phyloP scores from a whole-genome alignment of 1,140 invertebrate species.

The Trichonephila clavata region DNA sequence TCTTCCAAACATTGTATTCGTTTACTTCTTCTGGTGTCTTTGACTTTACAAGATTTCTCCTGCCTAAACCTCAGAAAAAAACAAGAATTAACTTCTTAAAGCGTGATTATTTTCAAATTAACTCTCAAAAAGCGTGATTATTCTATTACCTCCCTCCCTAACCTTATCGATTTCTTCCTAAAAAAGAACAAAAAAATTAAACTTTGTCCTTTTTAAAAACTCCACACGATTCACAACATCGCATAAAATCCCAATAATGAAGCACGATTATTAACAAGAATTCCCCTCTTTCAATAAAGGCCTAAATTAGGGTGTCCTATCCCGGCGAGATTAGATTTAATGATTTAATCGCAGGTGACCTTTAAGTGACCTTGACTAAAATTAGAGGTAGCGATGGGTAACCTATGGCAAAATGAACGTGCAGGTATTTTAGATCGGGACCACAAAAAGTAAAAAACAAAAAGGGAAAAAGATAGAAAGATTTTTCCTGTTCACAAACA shows the following conservation, averaged over 20 bases:
- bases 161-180: neutral
- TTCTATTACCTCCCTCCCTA: neutral
- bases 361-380: neutral
- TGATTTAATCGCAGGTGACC: slow-evolving; percentile 55
- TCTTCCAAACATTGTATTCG: too few species aligned
- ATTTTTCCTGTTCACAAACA: slow-evolving; percentile 36
- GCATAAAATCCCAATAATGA: neutral
- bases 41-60: neutral
- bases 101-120: slow-evolving; percentile 31
- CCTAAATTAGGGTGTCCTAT: slow-evolving; percentile 26
- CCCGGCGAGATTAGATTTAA: slow-evolving; percentile 33
- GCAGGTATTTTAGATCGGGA: slow-evolving; percentile 17
- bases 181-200: neutral
- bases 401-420: slow-evolving; percentile 58
- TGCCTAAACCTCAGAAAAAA: neutral
- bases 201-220: slow-evolving; percentile 15
- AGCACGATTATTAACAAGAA: slow-evolving; percentile 42
- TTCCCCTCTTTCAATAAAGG: neutral
- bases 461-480: neutral
- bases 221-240: neutral
- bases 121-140: slow-evolving; percentile 15
- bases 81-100: slow-evolving; percentile 8
- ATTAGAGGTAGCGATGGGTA: slow-evolving; percentile 57
- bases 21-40: neutral
- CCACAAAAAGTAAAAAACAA: neutral